Conservation (phyloP, 2,888 invertebrate genomes). For the Shargacucullia verbasci region DNA sequence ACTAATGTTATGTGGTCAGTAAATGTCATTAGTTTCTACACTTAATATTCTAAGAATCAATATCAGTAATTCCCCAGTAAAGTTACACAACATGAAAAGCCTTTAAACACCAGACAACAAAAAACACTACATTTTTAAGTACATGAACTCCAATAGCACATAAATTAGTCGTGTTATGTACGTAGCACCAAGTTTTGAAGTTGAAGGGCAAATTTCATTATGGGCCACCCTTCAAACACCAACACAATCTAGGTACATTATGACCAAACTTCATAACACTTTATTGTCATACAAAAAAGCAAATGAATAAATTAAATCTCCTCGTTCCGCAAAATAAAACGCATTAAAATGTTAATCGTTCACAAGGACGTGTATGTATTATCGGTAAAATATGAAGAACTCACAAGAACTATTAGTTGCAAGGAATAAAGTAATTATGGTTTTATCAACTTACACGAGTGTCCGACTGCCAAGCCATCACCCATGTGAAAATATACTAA, state of each 20-base stretch:
- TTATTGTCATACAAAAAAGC: constrained; percentile 55
- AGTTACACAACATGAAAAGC: constrained; percentile 19
- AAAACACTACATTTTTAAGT: neutral
- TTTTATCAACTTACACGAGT: constrained; percentile 79
- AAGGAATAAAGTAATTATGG: constrained; percentile 49
- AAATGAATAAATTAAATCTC: constrained; percentile 64
- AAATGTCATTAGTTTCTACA: constrained; percentile 1
- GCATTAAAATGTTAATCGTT: constrained; percentile 78
- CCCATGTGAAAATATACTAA: constrained; percentile 87
- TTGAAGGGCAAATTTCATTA: constrained; percentile 67
- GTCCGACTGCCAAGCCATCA: constrained; percentile 89
- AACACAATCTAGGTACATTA: constrained; percentile 47
- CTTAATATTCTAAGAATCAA: neutral
- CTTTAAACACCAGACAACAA: constrained; percentile 6
- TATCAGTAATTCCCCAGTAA: constrained; percentile 20
- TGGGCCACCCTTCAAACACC: constrained; percentile 51
- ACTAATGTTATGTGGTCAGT: neutral
- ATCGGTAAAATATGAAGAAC: constrained; percentile 40
- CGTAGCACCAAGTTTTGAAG: constrained; percentile 47
- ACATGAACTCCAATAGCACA: constrained; percentile 7
- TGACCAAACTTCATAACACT: constrained; percentile 45
- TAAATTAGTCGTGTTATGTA: constrained; percentile 22
- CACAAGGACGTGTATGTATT: constrained; percentile 75
- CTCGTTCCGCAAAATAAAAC: constrained; percentile 68
- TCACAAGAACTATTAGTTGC: constrained; percentile 33